phyloP scores from a whole-genome alignment of 1,140 invertebrate species.

The Neuroterus valhalla region DNA sequence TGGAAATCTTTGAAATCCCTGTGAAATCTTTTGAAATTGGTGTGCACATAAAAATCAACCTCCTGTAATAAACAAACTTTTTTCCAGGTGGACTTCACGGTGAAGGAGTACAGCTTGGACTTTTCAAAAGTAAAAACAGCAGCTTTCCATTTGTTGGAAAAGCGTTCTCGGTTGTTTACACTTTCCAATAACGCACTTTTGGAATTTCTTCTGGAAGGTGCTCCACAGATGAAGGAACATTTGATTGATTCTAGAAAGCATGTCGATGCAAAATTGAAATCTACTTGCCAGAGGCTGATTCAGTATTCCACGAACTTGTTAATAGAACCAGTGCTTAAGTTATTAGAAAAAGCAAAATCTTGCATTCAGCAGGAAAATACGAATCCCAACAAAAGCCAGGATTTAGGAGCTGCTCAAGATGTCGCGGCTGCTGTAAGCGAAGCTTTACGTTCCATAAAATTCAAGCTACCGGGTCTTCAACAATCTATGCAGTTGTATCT shows the following conservation, averaged over 20 bases:
- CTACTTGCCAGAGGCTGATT: constrained; percentile 94
- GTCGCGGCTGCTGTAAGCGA: constrained; percentile 75
- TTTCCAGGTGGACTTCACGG: constrained; percentile 87
- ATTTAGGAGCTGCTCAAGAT: constrained; percentile 74
- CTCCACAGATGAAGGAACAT: constrained; percentile 93
- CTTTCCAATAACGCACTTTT: constrained; percentile 93
- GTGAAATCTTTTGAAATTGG: too few species aligned
- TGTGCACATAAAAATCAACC: too few species aligned
- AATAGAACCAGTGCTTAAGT: constrained; percentile 82
- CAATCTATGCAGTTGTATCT: constrained; percentile 95
- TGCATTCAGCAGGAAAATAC: constrained; percentile 69
- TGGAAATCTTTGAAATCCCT: too few species aligned
- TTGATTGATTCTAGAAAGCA: constrained; percentile 95
- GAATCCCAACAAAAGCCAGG: constrained; percentile 55
- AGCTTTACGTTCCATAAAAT: constrained; percentile 84
- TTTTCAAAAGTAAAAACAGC: constrained; percentile 90
- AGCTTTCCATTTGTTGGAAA: constrained; percentile 90
- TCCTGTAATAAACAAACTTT: background rate
- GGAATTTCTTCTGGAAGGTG: constrained; percentile 93
- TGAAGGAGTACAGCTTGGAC: constrained; percentile 93
- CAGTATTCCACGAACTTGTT: constrained; percentile 85
- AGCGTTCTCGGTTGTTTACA: constrained; percentile 90
- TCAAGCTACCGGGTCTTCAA: constrained; percentile 86
- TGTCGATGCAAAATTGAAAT: constrained; percentile 93
- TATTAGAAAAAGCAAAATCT: constrained; percentile 83